Evolutionary conservation across 2,888 invertebrate species (phyloP).

Genomic region (Papilio gigon): DNA sequence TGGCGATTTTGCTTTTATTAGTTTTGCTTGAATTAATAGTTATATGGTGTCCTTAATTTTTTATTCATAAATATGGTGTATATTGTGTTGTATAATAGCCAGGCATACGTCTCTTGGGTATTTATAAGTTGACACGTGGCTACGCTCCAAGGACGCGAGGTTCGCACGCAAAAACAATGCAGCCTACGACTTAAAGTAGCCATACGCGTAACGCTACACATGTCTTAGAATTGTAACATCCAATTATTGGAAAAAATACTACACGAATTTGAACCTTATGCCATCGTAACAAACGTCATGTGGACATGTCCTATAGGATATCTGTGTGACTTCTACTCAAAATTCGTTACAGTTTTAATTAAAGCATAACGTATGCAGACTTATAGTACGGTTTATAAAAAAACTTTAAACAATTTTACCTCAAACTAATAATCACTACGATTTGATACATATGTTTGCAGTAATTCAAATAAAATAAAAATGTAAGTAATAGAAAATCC

Average conservation of each 20-base stretch:
- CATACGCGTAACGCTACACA: conserved; percentile 9
- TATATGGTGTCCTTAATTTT: neutral
- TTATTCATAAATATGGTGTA: conserved; percentile 36
- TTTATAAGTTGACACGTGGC: conserved; percentile 61
- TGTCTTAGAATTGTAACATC: conserved; percentile 24
- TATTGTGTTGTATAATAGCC: conserved; percentile 47
- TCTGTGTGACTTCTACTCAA: neutral
- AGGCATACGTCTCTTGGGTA: conserved; percentile 46
- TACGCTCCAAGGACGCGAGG: conserved; percentile 58
- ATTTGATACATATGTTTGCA: neutral
- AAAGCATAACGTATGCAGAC: neutral
- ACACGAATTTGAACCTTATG: neutral
- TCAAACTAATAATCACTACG: conserved; percentile 1
- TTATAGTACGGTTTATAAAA: neutral
- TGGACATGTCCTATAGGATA: neutral
- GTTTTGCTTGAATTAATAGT: too few relatives aligned
- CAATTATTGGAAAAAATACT: neutral
- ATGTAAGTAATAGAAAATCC: neutral
- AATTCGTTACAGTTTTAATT: neutral
- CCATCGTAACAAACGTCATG: neutral
- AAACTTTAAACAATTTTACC: neutral
- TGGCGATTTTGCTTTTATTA: too few relatives aligned
- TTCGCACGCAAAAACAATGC: conserved; percentile 45
- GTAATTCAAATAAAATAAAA: neutral
- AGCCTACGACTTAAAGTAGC: conserved; percentile 42